Conservation (phyloP, 2,797 vertebrate species). For the Garrulus glandarius region DNA sequence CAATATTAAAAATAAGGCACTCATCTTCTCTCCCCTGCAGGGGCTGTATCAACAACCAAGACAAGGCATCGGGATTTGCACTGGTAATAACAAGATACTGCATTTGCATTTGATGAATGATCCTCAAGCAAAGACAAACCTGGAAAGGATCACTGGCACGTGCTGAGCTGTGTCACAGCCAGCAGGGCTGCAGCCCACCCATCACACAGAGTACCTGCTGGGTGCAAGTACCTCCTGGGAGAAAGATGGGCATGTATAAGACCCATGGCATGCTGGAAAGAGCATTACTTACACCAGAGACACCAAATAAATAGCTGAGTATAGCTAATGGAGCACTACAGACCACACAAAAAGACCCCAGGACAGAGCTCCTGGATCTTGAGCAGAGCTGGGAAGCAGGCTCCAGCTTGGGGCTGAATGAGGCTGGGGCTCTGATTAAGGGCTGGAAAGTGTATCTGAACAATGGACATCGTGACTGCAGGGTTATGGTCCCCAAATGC, state of each 20-base stretch:
- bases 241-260: not conserved
- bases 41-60: not conserved
- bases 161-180: not conserved
- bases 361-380: not conserved
- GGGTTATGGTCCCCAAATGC: not conserved
- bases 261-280: fast-evolving
- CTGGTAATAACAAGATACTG: not conserved
- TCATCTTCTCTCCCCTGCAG: not conserved
- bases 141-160: fast-evolving
- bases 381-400: not conserved
- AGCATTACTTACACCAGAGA: fast-evolving
- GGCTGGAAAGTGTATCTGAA: not conserved
- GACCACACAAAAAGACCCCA: not conserved
- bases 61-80: not conserved
- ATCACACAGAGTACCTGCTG: not conserved
- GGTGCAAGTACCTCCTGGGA: not conserved
- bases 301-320: not conserved
- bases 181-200: not conserved
- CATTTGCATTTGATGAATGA: not conserved
- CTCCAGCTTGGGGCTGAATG: fast-evolving
- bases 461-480: not conserved
- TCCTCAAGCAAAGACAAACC: not conserved
- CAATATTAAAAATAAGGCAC: not conserved
- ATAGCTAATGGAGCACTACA: not conserved
- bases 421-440: not conserved